Base-by-base conservation (phyloP, 1,140 invertebrate species). In the Papilio machaon region DNA sequence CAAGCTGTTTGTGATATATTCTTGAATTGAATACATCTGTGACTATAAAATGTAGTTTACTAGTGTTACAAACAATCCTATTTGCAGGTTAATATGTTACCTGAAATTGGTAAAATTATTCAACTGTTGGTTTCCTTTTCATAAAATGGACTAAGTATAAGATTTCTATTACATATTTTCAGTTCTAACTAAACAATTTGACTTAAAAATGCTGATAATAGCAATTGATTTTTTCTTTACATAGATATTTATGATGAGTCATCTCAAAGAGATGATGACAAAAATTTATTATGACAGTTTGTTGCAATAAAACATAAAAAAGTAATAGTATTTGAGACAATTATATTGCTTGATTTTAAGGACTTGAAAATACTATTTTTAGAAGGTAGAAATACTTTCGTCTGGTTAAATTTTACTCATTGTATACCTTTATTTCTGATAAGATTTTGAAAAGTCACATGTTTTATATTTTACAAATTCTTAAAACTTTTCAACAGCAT, bases 1-100 rank as follows among this genome's bases (percentile, higher is more conserved):
- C 81, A 82, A 87, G 81, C 82, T 89, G 84, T 88, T 92, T 94
- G 91, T 94, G 92, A 94, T 94, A 94, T 89, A 86, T 88, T 89
- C 92, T 92, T 92, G 87, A 87, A 86, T 89, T 86, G 79, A 85
- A 84, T 84, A 86, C 88, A 83, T 19, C 58, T 35, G 35, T 35
- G 23, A 35, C 64, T 70, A 70, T 70, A 70, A 47, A 47, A 67
- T 67, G 47, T 79, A 47, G 77, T 79, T 23, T 35, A 76, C 23
- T 54, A 54, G 74, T 67, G 2, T 7, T 52, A 52, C 43, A 38
- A 30, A n/a, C 38, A 58, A 67, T 43, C 38, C 38, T 79, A 60
- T 67, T 67, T 64, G 64, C 58, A 79, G 77, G 35, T 35, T 30
- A 47, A 60, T 13, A 17, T 19, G 35, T 77, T 54, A 52, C 54